Base-by-base conservation (phyloP, 1,140 invertebrate genomes). In the Lasioglossum albipes region DNA sequence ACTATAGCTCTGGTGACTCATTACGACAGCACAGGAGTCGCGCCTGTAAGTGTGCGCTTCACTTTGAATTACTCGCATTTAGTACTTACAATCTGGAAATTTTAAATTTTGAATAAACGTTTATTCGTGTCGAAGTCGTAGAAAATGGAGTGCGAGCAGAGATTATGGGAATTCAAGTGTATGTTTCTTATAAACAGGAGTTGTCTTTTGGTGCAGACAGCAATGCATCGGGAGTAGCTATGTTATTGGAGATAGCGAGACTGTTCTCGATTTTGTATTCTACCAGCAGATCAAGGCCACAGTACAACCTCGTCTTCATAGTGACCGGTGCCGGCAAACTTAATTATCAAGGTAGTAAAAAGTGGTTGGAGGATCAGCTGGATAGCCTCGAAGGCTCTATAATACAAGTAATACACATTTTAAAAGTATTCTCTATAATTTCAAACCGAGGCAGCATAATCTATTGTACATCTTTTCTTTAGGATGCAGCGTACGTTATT, bases 281-380 rank as follows among this genome's bases (percentile, higher is more conserved):
- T 7, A 96, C 95, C 67, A 92, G 95, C 12, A 95, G 96, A 87
- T 97, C 97, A 64, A 95, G 97, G 85, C 97, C 98, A 10, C 96
- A 95, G 80, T 96, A 96, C 87, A 98, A 99, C 90, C 91, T 99
- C 16, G 91, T 99, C 16, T 99, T 99, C 91, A 94, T 99, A 45
- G 93, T 99, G 31, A 96, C 98, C 67, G 98, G 98, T 59, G 97
- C 96, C 79, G 99, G 99, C 20, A 98, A 99, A 93, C 95, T 98
- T 27, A 99, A 99, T 94, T 99, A 98, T 90, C 97, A 98, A 90
- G 98, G 98, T 36, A 97, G 97, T 59, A 99, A 99, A 94, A 98
- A 98, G 89, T 99, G 98, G 97, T 94, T 99, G 13, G 98, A 99
- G 92, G 97, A 98, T 92, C 97, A 98, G 89, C 91, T 98, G 67